phyloP scores from a whole-genome alignment of 1,140 invertebrate species.

The Rhagoletis zephyria region DNA sequence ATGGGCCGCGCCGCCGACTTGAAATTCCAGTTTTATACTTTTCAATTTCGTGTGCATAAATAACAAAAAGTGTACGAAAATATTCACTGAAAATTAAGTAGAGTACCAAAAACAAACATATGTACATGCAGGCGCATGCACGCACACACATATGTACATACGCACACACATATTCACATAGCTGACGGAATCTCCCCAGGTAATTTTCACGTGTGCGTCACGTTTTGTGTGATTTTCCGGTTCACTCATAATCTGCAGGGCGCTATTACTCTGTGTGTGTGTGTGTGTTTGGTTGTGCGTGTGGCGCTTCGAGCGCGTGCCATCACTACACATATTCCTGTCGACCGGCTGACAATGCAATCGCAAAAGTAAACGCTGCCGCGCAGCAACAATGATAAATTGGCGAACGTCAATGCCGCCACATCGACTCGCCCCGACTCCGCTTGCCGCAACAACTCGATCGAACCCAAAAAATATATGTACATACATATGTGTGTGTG shows the following conservation, averaged over 20 bases:
- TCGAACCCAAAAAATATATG: neutral
- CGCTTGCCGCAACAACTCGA: neutral
- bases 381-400: conserved; percentile 47
- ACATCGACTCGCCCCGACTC: neutral
- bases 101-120: neutral
- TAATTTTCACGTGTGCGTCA: conserved; percentile 88
- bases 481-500: no score
- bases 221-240: conserved; percentile 87
- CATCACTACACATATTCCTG: neutral
- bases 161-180: neutral
- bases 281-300: neutral
- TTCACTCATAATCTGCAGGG: conserved; percentile 60
- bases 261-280: neutral
- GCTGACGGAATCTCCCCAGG: conserved; percentile 79
- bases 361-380: neutral
- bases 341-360: neutral
- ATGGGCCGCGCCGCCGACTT: neutral
- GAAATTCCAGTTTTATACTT: neutral
- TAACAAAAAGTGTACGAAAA: conserved; percentile 25
- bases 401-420: conserved; percentile 35
- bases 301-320: neutral
- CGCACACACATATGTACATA: neutral
- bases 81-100: conserved; percentile 35
- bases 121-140: neutral
- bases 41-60: conserved; percentile 30